These are phyloP conservation scores for Haemorhous mexicanus DNA, from an alignment of 2,113 vertebrate species.

Conservation along the genomic window DNA sequence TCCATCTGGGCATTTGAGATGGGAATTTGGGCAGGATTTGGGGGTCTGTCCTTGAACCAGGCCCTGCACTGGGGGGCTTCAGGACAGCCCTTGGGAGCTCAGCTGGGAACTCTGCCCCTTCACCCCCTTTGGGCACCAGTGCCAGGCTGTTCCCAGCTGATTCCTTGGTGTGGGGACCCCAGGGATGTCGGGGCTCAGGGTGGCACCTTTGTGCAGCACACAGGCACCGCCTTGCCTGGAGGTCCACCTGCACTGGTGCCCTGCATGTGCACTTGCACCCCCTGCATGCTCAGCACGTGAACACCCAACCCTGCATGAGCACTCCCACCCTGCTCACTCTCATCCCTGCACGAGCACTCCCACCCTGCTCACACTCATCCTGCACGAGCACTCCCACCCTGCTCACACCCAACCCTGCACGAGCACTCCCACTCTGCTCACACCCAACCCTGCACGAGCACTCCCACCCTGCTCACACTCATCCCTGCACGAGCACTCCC, in stretches of 20 bases:
- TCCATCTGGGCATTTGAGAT: neutral
- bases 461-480: neutral
- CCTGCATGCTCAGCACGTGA: fast-evolving
- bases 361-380: neutral
- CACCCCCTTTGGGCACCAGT: fast-evolving
- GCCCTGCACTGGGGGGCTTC: neutral
- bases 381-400: neutral
- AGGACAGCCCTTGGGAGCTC: neutral
- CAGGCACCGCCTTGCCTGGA: fast-evolving
- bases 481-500: neutral
- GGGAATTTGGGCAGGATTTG: neutral
- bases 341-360: too few species aligned
- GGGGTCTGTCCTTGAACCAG: neutral
- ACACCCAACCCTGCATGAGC: too few species aligned
- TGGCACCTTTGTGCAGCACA: neutral
- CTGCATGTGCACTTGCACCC: neutral
- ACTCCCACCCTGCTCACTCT: neutral
- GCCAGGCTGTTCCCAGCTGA: fast-evolving
- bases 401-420: neutral
- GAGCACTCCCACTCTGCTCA: too few species aligned
- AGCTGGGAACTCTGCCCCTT: neutral
- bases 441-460: too few species aligned
- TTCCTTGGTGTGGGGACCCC: too few species aligned
- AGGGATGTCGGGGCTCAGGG: too few species aligned
- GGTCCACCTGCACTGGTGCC: fast-evolving